phyloP scores from a whole-genome alignment of 92 coral and sea anemone species.

The Zoanthus solanderi region DNA sequence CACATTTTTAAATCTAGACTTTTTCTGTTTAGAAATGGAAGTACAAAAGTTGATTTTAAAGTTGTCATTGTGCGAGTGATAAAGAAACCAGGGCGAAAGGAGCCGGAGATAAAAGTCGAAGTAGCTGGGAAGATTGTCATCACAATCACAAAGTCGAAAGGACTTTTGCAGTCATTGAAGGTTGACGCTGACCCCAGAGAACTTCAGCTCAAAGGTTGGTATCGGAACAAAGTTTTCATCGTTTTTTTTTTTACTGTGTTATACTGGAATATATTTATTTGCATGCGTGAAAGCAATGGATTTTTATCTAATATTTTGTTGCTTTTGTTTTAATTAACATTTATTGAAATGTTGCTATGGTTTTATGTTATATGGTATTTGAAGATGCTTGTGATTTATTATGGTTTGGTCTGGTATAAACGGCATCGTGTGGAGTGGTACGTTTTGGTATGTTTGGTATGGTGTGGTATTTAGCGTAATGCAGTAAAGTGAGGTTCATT shows the following conservation, averaged over 20 bases:
- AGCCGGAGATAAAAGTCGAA: constrained; percentile 30
- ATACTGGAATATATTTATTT: neutral
- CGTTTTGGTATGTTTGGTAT: neutral
- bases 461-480: neutral
- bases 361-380: no score
- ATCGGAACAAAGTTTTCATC: neutral
- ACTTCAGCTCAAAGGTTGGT: constrained; percentile 5
- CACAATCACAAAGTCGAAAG: constrained; percentile 4
- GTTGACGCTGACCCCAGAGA: constrained; percentile 28
- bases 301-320: no score
- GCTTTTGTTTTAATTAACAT: no score
- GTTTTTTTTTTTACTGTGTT: neutral
- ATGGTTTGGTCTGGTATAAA: neutral
- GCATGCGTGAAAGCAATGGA: no score
- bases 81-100: constrained; percentile 21
- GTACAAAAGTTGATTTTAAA: constrained; percentile 34
- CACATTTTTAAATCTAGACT: neutral
- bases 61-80: constrained; percentile 33
- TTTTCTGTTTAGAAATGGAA: constrained; percentile 5
- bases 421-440: neutral
- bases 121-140: constrained; percentile 25
- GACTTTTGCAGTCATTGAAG: constrained; percentile 11
- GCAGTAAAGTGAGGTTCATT: no score
- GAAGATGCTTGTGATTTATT: no score
- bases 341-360: no score